Evolutionary conservation across 2,888 invertebrate species (phyloP), one percentile per base, ranked within the genome.

Genomic region (Protonemura montana): DNA sequence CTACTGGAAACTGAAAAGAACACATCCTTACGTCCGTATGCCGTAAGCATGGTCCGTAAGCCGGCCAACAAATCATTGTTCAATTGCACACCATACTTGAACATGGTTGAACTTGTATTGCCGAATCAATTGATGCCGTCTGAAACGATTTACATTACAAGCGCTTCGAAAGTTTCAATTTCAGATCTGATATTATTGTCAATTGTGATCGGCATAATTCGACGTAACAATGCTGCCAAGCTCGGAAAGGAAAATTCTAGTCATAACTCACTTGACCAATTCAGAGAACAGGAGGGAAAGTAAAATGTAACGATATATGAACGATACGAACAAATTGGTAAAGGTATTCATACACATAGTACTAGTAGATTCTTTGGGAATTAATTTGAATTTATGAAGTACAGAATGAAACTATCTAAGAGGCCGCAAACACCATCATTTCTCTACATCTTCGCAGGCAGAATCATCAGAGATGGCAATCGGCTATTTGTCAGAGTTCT

Each of bases 61-160:
- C 59, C 13, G 28, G 7, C 6, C 26, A 78, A 78, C 78, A 78
- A 78, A 78, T 78, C 78, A 78, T 78, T 26, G 78, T 5, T 27
- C 78, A 78, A 25, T n/a, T 78, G n/a, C 78, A 6, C 16, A 5
- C 21, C 35, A 3, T 35, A 35, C 5, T 35, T 35, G 35, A 59
- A 59, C 59, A 59, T 59, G 35, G 35, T 35, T 10, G 35, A 35
- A 35, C 35, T 35, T 59, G 13, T 21, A 7, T 41, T 13, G 41
- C 41, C 59, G 59, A 59, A 59, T 59, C 59, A 59, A 59, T 78
- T 26, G 25, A 78, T 78, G 26, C 78, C 27, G 78, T 78, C 78
- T 78, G 3, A 78, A 78, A 26, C 78, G 78, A 78, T 78, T 78
- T 78, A 78, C 78, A 78, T 78, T 78, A 5, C 25, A 78, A 26